These are phyloP conservation scores for Apodemia zela DNA, from an alignment of 2,888 invertebrate species.

Conservation along the genomic window DNA sequence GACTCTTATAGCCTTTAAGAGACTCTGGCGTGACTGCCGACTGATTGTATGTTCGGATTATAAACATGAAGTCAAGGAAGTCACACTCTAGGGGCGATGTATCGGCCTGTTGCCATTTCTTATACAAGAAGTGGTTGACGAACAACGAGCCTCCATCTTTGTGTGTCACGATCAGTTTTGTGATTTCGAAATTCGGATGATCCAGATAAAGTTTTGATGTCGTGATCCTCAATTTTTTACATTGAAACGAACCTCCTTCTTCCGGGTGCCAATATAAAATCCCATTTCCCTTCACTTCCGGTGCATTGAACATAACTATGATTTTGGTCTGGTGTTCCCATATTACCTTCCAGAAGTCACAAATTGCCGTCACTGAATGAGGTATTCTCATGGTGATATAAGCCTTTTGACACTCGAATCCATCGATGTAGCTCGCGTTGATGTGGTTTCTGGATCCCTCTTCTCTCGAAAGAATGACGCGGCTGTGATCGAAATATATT, in stretches of 20 bases:
- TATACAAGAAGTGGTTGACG: no score
- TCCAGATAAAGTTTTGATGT: no score
- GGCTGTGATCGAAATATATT: slow-evolving; percentile 18
- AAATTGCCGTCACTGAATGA: slow-evolving; percentile 4
- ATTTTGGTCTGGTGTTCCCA: slow-evolving; percentile 22
- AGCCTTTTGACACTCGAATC: slow-evolving; percentile 1
- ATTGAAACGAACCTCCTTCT: background rate
- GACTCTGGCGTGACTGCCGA: no score
- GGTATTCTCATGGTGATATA: slow-evolving; percentile 4
- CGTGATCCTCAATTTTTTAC: background rate
- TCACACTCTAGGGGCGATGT: no score
- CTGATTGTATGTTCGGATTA: no score
- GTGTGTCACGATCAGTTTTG: no score
- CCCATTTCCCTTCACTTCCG: background rate
- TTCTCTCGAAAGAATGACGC: slow-evolving; percentile 19
- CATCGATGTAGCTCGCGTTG: slow-evolving; percentile 18
- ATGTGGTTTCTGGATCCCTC: background rate
- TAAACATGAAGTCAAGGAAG: no score
- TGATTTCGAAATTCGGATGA: no score
- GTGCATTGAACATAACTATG: slow-evolving; percentile 16
- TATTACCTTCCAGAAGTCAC: slow-evolving; percentile 21
- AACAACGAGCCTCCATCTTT: no score
- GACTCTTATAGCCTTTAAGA: no score
- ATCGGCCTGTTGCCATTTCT: no score
- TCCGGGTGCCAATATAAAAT: background rate